Percentiles rank a stretch among this genome's conserved stretches.
These are phyloP conservation scores for Patella depressa DNA, from an alignment of 2,888 invertebrate species.

Conservation along the genomic window DNA sequence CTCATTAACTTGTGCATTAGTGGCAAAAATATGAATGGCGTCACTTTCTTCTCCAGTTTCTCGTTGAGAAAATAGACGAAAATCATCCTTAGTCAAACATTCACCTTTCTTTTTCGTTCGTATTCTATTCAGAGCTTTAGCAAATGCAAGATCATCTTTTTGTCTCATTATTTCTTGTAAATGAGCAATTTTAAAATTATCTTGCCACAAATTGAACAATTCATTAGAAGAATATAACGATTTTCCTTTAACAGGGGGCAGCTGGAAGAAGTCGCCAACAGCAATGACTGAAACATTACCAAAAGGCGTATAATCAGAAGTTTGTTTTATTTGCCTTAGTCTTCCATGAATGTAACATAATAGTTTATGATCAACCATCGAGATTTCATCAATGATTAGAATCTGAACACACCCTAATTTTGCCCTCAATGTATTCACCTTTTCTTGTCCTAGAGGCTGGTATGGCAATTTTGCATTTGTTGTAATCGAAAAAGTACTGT, in stretches of 20 bases:
- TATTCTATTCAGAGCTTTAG: conserved; percentile 17
- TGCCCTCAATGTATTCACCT: conserved; percentile 12
- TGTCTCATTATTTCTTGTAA: conserved; percentile 20
- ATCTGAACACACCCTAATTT: conserved; percentile 16
- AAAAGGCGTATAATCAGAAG: conserved; percentile 13
- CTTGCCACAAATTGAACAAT: conserved; percentile 6
- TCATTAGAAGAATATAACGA: not conserved
- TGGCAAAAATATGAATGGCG: conserved; percentile 18
- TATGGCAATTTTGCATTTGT: conserved; percentile 21
- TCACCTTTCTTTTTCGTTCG: conserved; percentile 9
- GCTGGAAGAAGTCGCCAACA: conserved; percentile 28
- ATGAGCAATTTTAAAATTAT: conserved; percentile 23
- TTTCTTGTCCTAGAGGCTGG: conserved; percentile 14
- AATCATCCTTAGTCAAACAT: not conserved
- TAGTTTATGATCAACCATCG: conserved; percentile 15
- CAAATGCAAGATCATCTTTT: conserved; percentile 14
- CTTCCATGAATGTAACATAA: conserved; percentile 23
- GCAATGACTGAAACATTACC: conserved; percentile 16
- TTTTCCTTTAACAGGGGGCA: conserved; percentile 22
- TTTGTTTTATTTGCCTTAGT: conserved; percentile 24
- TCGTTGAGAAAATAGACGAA: not conserved
- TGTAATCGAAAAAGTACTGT: not conserved
- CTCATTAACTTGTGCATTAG: conserved; percentile 17
- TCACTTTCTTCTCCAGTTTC: conserved; percentile 2
- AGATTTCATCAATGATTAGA: conserved; percentile 27